phyloP scores from a whole-genome alignment of 2,888 invertebrate genomes.

The Bombylius major region DNA sequence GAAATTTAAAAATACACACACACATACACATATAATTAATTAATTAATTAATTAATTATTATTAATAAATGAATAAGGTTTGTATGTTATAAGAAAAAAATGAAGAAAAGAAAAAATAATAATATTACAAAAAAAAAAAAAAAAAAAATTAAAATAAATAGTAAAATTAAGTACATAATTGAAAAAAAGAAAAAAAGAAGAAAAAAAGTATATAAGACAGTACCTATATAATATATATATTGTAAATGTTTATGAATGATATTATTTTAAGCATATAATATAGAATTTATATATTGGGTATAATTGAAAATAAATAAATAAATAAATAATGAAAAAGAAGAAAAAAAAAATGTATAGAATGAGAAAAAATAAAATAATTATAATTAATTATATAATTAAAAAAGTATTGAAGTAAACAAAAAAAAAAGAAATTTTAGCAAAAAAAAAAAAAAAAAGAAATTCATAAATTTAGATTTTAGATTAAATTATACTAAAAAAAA shows the following conservation, averaged over 20 bases:
- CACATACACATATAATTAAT: no score
- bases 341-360: not conserved
- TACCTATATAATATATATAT: slow-evolving; percentile 14
- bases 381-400: no score
- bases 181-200: not conserved
- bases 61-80: no score
- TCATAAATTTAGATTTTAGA: not conserved
- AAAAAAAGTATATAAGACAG: slow-evolving; percentile 9
- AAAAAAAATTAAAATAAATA: not conserved
- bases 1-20: no score
- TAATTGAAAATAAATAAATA: not conserved
- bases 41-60: no score
- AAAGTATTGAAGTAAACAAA: not conserved
- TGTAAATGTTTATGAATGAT: slow-evolving; percentile 11
- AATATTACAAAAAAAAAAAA: slow-evolving; percentile 14
- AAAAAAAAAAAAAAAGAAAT: not conserved
- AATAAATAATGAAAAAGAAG: slow-evolving; percentile 3
- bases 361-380: not conserved
- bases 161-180: not conserved
- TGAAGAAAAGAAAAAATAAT: slow-evolving; percentile 11
- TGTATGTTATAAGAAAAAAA: no score
- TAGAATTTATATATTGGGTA: slow-evolving; percentile 12
- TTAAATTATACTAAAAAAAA: not conserved
- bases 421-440: not conserved
- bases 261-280: slow-evolving; percentile 27